Evolutionary conservation across 2,888 invertebrate genomes (phyloP), one percentile per base, ranked within the genome.

Genomic region (Melitaea athalia): DNA sequence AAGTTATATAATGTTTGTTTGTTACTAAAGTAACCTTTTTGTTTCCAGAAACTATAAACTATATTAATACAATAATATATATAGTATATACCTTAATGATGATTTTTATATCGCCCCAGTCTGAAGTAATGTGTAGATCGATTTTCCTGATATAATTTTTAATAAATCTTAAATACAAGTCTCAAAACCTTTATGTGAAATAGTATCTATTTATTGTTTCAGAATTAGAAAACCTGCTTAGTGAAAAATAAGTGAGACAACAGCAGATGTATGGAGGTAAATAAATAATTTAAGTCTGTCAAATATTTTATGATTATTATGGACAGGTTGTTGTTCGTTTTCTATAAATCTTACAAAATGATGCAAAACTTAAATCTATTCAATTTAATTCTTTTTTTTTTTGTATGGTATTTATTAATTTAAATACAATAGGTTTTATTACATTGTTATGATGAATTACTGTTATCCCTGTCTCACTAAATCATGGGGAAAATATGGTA

Each of bases 381-480:
- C 4, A 38, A 8, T 38, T 38, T 38, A 8, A 38, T 38, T 3
- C 8, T 38, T 38, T 6, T 33, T 33, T 33, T 33, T 33, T 33
- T 38, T 38, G 3, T 24, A 24, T 24, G 24, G 24, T 24, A 24
- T 24, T 24, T 24, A 24, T 24, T 24, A 24, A 24, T 24, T 24
- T 24, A 24, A 24, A 24, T 24, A 24, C 24, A 24, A 24, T 24
- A 3, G 24, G 24, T 24, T 24, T 50, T 33, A 38, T 15, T n/a
- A 5, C 15, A 42, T 24, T 3, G n/a, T 45, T n/a, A 63, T 69
- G 69, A 69, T 66, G 69, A 69, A 62, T 50, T 52, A 68, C 69
- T 65, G 85, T 85, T 85, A 84, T 85, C 85, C 85, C 85, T 84
- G 84, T 80, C 85, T 84, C 80, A 85, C 84, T 65, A 74, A 78